Base-by-base conservation (phyloP, 92 coral and sea anemone genomes). In the Desmophyllum pertusum region DNA sequence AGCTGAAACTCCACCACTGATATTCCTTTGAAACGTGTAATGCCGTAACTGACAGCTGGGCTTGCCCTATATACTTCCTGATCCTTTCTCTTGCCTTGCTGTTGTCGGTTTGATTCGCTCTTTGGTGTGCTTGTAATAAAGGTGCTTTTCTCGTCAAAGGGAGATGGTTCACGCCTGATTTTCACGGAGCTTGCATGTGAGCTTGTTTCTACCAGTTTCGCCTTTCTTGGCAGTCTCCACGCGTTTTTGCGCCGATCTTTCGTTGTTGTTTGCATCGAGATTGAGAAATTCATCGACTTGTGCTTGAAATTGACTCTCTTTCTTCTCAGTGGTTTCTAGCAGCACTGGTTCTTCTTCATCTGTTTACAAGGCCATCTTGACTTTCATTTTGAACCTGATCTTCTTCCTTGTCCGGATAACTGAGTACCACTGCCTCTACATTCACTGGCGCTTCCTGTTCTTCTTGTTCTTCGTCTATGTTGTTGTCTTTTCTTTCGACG, bases 231-330 rank as follows among this genome's bases (percentile, higher is more conserved):
- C 29, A 48, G n/a, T 18, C 40, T 46, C n/a, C n/a, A n/a, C 14
- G 40, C 27, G 11, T 65, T 65, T 43, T 19, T 46, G 61, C 43
- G 25, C 19, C 61, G 29, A 18, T 0, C 3, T 36, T 50, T 42
- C 65, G 25, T 52, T 27, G 23, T 41, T 23, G 5, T 23, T 23
- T 3, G 79, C 7, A 55, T 46, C 45, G 10, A 39, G 82, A 41
- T 62, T 61, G 27, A 79, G 83, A 63, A 79, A 65, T 52, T 79
- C 83, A 4, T 66, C 9, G 57, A 79, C 19, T 79, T 77, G 70
- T 30, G 25, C 55, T 41, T 79, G 45, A 13, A 64, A 19, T 29
- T 43, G 74, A 66, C 33, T n/a, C n/a, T n/a, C n/a, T n/a, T n/a
- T n/a, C n/a, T n/a, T 50, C 21, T 69, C 19, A 1, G 11, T 15